These are phyloP conservation scores for Calypte anna DNA, from an alignment of 2,113 vertebrate genomes.

Conservation along the genomic window DNA sequence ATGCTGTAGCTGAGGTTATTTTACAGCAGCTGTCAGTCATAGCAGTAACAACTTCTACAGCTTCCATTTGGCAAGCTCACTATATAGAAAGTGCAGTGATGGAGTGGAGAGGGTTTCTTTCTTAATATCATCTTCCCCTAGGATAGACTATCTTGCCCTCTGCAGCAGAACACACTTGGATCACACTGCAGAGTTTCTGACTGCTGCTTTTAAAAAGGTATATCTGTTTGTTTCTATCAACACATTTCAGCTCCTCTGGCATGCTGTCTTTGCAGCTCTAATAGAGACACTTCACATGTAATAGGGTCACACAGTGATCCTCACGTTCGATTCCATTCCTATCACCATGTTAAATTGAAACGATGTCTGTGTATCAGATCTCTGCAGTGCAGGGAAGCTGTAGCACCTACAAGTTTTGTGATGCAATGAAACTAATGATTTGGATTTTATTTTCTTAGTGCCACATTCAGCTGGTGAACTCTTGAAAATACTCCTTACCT, in stretches of 20 bases:
- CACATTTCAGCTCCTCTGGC: slow-evolving; percentile 67
- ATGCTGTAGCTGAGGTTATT: slow-evolving; percentile 42
- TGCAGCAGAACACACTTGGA: slow-evolving; percentile 41
- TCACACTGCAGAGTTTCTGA: slow-evolving; percentile 55
- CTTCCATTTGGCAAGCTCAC: slow-evolving; percentile 47
- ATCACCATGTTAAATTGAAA: slow-evolving; percentile 64
- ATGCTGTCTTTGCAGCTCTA: slow-evolving; percentile 63
- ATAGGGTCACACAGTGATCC: slow-evolving; percentile 67
- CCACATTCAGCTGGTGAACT: slow-evolving; percentile 29
- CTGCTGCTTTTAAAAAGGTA: slow-evolving; percentile 63
- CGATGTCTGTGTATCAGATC: slow-evolving; percentile 39
- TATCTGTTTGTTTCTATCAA: slow-evolving; percentile 61
- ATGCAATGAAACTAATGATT: slow-evolving; percentile 25
- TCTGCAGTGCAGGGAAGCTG: slow-evolving; percentile 33
- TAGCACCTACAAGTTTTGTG: slow-evolving; percentile 14
- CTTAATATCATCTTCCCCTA: slow-evolving; percentile 67
- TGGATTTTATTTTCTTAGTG: slow-evolving; percentile 37
- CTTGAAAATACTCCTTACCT: slow-evolving; percentile 45
- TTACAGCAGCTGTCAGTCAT: slow-evolving; percentile 57
- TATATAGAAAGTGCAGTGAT: not conserved
- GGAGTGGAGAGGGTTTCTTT: slow-evolving; percentile 42
- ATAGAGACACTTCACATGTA: slow-evolving; percentile 65
- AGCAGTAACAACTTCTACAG: slow-evolving; percentile 54
- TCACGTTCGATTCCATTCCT: slow-evolving; percentile 50
- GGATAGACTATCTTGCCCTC: slow-evolving; percentile 57